Evolutionary conservation across 2,888 invertebrate species (phyloP).

Genomic region (Eristalinus sepulchralis): DNA sequence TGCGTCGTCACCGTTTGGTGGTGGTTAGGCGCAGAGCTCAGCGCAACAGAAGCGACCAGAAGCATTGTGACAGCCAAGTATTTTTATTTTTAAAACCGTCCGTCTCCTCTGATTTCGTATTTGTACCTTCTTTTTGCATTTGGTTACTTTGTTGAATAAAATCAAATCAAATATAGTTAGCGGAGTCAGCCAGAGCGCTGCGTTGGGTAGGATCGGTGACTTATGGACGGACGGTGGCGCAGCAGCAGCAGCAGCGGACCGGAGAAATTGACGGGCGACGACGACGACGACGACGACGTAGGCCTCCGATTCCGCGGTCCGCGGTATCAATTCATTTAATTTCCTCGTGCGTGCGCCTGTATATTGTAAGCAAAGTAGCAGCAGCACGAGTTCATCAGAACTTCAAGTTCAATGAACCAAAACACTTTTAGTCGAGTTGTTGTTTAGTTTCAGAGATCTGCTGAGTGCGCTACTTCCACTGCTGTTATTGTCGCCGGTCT

Average conservation of each 20-base stretch:
- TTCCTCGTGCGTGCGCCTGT: slow-evolving; percentile 67
- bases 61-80: slow-evolving; percentile 56
- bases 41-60: slow-evolving; percentile 26
- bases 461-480: not conserved
- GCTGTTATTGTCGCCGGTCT: slow-evolving; percentile 13
- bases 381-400: slow-evolving; percentile 66
- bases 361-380: slow-evolving; percentile 45
- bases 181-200: not conserved
- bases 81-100: slow-evolving; percentile 37
- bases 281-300: slow-evolving; percentile 11
- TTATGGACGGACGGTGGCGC: not conserved
- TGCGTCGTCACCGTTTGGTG: not conserved
- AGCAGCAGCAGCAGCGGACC: not conserved
- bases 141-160: slow-evolving; percentile 66
- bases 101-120: not conserved
- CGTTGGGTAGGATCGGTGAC: slow-evolving; percentile 1
- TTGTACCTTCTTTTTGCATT: slow-evolving; percentile 40
- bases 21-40: not conserved
- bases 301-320: slow-evolving; percentile 57
- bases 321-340: slow-evolving; percentile 70
- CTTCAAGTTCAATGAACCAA: slow-evolving; percentile 69
- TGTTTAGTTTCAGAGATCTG: slow-evolving; percentile 24
- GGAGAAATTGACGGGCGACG: not conserved
- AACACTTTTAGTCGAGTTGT: slow-evolving; percentile 53
- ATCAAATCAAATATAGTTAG: slow-evolving; percentile 67